Conservation (phyloP, 1,140 invertebrate species). For the Drosophila parabipectinata region DNA sequence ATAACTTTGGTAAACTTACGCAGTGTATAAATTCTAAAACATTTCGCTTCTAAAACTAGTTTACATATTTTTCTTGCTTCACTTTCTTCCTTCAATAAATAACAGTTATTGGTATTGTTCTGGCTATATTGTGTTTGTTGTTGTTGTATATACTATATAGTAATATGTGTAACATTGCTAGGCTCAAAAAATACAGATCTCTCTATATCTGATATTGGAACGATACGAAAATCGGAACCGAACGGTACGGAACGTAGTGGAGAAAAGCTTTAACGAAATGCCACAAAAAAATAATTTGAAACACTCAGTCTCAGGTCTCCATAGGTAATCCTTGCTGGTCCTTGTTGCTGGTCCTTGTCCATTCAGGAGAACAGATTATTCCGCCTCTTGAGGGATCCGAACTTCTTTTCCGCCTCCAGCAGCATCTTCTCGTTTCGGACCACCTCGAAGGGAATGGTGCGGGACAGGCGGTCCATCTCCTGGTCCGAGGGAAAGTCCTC, state of each 20-base stretch:
- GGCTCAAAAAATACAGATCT: conserved; percentile 63
- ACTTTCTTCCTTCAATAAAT: conserved; percentile 56
- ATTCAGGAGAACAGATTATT: conserved; percentile 88
- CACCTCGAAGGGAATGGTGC: conserved; percentile 88
- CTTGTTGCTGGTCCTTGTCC: not conserved
- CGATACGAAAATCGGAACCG: conserved; percentile 5
- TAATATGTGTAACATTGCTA: conserved; percentile 30
- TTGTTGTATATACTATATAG: conserved; percentile 34
- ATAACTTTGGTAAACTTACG: conserved; percentile 74
- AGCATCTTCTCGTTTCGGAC: conserved; percentile 85
- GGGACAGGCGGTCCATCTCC: conserved; percentile 75
- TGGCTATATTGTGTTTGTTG: conserved; percentile 11
- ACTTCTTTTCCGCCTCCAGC: conserved; percentile 87
- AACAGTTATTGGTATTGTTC: conserved; percentile 65
- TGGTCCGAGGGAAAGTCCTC: conserved; percentile 91
- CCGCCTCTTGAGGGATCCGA: conserved; percentile 87
- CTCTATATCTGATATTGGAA: conserved; percentile 14
- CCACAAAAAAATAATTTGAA: conserved; percentile 43
- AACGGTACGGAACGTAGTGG: not conserved
- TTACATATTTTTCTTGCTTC: conserved; percentile 35
- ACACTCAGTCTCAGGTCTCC: conserved; percentile 61
- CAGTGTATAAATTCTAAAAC: conserved; percentile 76
- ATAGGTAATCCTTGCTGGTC: conserved; percentile 6
- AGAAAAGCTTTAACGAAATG: conserved; percentile 50
- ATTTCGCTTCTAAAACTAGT: conserved; percentile 38